These are phyloP conservation scores for Harpalus rufipes DNA, from an alignment of 2,888 invertebrate genomes.

Conservation along the genomic window DNA sequence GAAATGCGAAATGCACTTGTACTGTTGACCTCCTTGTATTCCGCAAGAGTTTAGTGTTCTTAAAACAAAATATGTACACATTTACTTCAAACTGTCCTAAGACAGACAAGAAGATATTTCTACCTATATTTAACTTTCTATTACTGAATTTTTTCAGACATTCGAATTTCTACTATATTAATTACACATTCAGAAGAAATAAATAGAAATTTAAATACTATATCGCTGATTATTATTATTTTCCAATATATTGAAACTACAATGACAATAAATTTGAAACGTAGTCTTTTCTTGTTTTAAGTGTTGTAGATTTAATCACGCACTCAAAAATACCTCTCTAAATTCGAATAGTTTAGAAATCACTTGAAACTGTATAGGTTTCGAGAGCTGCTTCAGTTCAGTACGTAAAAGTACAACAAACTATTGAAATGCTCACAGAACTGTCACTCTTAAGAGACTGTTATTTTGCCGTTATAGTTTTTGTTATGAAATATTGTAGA, in stretches of 20 bases:
- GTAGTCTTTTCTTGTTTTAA: too few species aligned
- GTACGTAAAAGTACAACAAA: too few species aligned
- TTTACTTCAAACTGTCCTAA: slow-evolving; percentile 17
- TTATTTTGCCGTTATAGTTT: too few species aligned
- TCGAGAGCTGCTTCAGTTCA: too few species aligned
- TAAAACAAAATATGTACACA: slow-evolving; percentile 24
- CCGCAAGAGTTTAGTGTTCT: slow-evolving; percentile 20
- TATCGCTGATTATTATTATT: background rate
- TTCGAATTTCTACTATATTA: slow-evolving; percentile 12
- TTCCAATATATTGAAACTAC: background rate
- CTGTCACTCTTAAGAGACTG: too few species aligned
- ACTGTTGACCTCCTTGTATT: slow-evolving; percentile 43
- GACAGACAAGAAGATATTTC: background rate
- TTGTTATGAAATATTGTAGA: too few species aligned
- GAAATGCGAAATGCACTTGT: slow-evolving; percentile 56
- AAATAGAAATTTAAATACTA: slow-evolving; percentile 3
- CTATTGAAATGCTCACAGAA: too few species aligned
- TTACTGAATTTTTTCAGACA: slow-evolving; percentile 9
- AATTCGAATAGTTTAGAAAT: too few species aligned
- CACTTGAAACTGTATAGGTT: too few species aligned
- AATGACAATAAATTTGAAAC: too few species aligned
- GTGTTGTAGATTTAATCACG: too few species aligned
- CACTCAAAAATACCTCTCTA: too few species aligned
- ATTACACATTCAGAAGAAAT: slow-evolving; percentile 19
- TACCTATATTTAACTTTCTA: slow-evolving; percentile 28